Conservation (phyloP, 2,797 vertebrate genomes). For the Gastrophryne carolinensis region DNA sequence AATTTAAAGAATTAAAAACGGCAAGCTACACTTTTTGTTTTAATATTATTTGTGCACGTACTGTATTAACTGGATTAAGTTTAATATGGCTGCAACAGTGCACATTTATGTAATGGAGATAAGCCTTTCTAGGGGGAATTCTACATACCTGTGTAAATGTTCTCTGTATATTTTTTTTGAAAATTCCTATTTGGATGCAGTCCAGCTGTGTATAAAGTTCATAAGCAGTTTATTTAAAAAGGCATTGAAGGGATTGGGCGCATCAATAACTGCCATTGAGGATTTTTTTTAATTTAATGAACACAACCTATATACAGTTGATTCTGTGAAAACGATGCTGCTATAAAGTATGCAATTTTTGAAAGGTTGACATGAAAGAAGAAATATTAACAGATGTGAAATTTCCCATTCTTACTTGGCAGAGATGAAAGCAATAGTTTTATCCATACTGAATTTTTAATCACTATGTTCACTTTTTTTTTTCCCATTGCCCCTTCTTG, state of each 20-base stretch:
- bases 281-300: conserved; percentile 71
- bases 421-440: conserved; percentile 78
- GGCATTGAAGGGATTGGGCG: background rate
- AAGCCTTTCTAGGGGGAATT: background rate
- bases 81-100: conserved; percentile 63
- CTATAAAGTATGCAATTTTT: conserved; percentile 75
- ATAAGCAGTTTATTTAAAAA: background rate
- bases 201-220: background rate
- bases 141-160: conserved; percentile 66
- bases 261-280: conserved; percentile 64
- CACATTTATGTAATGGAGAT: conserved; percentile 50
- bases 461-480: conserved; percentile 61
- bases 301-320: conserved; percentile 63
- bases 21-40: conserved; percentile 1
- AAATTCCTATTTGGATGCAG: conserved; percentile 21
- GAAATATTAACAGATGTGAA: conserved; percentile 70
- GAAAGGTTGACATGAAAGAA: conserved; percentile 65
- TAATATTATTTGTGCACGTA: conserved; percentile 75
- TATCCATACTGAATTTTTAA: conserved; percentile 69
- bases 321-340: conserved; percentile 74
- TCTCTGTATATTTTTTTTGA: conserved; percentile 62
- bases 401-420: conserved; percentile 62
- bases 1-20: conserved; percentile 43
- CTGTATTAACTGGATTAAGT: conserved; percentile 75
- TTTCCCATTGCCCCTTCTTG: conserved; percentile 67